Evolutionary conservation across 2,113 vertebrate genomes (phyloP).

Genomic region (Lethenteron camtschaticum): DNA sequence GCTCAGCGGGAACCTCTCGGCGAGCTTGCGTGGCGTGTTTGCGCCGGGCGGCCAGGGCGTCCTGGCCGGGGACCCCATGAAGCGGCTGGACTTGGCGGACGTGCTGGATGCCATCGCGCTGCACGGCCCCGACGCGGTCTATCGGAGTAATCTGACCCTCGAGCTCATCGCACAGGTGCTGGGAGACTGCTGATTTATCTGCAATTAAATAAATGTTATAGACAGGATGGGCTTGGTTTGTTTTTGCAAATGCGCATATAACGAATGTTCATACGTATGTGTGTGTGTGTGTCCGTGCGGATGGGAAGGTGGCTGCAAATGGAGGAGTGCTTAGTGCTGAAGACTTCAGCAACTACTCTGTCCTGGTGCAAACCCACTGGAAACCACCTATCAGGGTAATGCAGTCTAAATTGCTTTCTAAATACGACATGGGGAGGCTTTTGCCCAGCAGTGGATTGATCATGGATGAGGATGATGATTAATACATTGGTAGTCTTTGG

Average conservation of each 20-base stretch:
- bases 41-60: constrained; percentile 34
- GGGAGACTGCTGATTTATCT: neutral
- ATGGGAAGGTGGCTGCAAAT: constrained; percentile 1
- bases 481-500: no score
- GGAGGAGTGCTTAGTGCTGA: constrained; percentile 58
- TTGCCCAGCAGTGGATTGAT: no score
- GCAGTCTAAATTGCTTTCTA: no score
- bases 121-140: constrained; percentile 49
- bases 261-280: no score
- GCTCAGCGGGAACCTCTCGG: constrained; percentile 26
- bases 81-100: constrained; percentile 43
- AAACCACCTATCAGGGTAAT: constrained; percentile 58
- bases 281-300: no score
- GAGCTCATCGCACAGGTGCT: constrained; percentile 62
- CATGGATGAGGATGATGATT: no score
- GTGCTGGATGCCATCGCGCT: constrained; percentile 40
- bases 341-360: constrained; percentile 72
- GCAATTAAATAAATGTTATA: no score
- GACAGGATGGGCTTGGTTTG: no score
- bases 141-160: constrained; percentile 51
- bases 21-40: constrained; percentile 46
- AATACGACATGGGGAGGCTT: no score
- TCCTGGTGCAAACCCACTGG: constrained; percentile 39
- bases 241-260: no score
- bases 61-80: constrained; percentile 33